A percentile compares a stretch with the other conserved stretches of the same genome.
Conservation (phyloP, 2,113 vertebrate genomes). For the Nestor notabilis region DNA sequence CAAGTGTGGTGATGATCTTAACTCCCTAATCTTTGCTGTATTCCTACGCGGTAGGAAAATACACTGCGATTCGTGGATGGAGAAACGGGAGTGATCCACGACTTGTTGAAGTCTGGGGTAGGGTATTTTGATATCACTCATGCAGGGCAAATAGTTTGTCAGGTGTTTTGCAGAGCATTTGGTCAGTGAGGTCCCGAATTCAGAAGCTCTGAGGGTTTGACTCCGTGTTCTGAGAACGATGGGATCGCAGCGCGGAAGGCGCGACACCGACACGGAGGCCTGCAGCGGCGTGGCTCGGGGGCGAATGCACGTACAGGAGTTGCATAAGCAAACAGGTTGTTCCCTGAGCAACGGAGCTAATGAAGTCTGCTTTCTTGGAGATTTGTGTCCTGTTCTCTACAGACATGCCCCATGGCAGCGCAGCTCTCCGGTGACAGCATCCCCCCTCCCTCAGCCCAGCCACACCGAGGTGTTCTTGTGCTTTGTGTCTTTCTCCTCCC, state of each 20-base stretch:
- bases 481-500: accelerated
- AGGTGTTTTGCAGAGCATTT: accelerated
- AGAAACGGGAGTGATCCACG: not conserved
- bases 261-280: accelerated
- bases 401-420: accelerated
- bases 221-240: not conserved
- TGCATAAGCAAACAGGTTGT: conserved; percentile 29
- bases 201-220: not conserved
- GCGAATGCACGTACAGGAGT: not conserved
- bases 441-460: not conserved
- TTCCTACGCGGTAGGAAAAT: accelerated
- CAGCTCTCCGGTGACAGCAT: not conserved
- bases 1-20: not conserved
- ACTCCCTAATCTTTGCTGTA: not conserved
- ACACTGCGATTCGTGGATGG: not conserved
- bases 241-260: not conserved
- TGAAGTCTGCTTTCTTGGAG: conserved; percentile 1
- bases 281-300: not conserved
- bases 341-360: conserved; percentile 5
- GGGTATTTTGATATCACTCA: accelerated
- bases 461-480: accelerated
- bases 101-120: not conserved
- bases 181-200: accelerated
- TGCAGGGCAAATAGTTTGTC: accelerated
- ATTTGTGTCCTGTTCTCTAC: not conserved